Evolutionary conservation across 2,113 vertebrate genomes (phyloP).

Genomic region (Origma solitaria): DNA sequence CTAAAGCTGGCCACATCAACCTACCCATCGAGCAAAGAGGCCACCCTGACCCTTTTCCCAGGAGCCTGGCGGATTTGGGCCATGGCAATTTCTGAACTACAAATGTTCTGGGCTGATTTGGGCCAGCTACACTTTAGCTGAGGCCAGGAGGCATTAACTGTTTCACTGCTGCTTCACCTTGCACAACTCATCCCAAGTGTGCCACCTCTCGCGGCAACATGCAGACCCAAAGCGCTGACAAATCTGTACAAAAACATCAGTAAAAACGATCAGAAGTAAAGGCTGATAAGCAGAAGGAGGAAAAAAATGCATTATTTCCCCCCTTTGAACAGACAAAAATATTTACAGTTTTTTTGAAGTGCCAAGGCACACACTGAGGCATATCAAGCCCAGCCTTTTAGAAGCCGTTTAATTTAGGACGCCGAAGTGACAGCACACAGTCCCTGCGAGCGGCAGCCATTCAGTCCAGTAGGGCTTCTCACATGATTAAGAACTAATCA

Average conservation of each 20-base stretch:
- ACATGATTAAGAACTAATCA: neutral
- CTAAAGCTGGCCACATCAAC: neutral
- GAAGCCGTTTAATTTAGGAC: neutral
- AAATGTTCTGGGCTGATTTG: neutral
- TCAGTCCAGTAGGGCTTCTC: neutral
- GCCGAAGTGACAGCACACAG: neutral
- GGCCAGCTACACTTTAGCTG: neutral
- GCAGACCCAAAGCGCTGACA: neutral
- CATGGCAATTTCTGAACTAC: neutral
- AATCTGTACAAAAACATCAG: neutral
- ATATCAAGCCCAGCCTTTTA: neutral
- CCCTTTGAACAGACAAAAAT: neutral
- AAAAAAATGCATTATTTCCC: neutral
- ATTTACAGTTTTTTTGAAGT: neutral
- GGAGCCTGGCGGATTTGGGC: neutral
- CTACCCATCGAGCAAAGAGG: neutral
- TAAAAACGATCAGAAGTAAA: neutral
- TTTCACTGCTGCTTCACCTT: neutral
- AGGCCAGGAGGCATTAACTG: neutral
- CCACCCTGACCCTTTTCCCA: neutral
- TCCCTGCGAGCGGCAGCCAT: neutral
- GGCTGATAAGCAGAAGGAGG: neutral
- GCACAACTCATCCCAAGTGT: neutral
- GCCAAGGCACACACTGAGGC: neutral
- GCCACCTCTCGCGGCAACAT: neutral